Evolutionary conservation across 2,797 vertebrate species (phyloP).

Genomic region (Microctenopoma lineatum): DNA sequence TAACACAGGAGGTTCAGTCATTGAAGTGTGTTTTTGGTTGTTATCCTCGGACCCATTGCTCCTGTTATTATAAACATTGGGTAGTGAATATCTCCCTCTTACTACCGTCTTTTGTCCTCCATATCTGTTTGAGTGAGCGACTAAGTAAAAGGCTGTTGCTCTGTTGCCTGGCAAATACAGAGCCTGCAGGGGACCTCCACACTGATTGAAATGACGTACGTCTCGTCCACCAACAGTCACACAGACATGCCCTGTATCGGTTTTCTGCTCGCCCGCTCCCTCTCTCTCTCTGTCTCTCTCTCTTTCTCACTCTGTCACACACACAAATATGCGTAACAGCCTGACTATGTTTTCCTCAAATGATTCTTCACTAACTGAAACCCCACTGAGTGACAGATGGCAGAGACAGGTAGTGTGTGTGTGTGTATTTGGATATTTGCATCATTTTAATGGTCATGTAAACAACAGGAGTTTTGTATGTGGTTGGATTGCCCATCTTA

Average conservation of each 20-base stretch:
- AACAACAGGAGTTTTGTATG: too few relatives aligned
- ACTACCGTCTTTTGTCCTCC: not conserved
- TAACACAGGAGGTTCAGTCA: not conserved
- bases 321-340: constrained; percentile 50
- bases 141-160: constrained; percentile 20
- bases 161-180: constrained; percentile 42
- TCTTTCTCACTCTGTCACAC: not conserved
- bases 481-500: not conserved
- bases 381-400: constrained; percentile 69
- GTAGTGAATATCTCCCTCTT: not conserved
- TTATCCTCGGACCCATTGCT: not conserved
- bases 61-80: not conserved
- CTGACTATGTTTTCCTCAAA: constrained; percentile 43
- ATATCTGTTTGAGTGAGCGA: constrained; percentile 2
- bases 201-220: constrained; percentile 36
- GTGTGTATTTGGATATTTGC: too few relatives aligned
- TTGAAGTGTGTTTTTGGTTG: not conserved
- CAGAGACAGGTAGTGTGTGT: constrained; percentile 40
- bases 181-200: constrained; percentile 57
- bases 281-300: too few relatives aligned
- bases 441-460: too few relatives aligned
- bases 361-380: constrained; percentile 45
- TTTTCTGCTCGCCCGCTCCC: not conserved
- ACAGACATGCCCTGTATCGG: constrained; percentile 29
- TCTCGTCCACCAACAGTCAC: constrained; percentile 31